Base-by-base conservation (phyloP, 2,113 vertebrate genomes). In the Heterochromis multidens region DNA sequence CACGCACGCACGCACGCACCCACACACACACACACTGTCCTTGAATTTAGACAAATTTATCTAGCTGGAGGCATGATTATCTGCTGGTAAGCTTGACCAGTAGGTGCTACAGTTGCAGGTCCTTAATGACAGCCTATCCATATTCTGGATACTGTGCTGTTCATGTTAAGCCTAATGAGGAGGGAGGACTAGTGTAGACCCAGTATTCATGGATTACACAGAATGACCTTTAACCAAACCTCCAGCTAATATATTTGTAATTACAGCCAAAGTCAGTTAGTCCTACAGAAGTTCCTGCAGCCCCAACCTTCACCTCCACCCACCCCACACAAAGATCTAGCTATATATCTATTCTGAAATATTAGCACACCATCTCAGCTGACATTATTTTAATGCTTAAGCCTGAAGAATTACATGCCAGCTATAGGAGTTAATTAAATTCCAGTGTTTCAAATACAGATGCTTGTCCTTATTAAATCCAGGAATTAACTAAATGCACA, bases 181-280 rank as follows among this genome's bases (percentile, higher is more conserved):
- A 72, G 57, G 7, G 54, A 88, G 56, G 31, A 61, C 17, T 58
- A 62, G 74, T 54, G 27, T 33, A 77, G 29, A 25, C 43, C 10
- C 61, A 61, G 31, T 85, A 78, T 33, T 82, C 80, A 82, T 86
- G 83, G 54, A 86, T 93, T 90, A 88, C 79, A 86, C 58, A 58
- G 52, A 79, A 72, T 77, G 79, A 93, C 88, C 88, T 92, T 92
- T 87, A 82, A 79, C 58, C 61, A 84, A 87, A 90, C 83, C 79
- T 89, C 80, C 49, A 79, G 80, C 60, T 62, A 82, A 70, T 89
- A 80, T 46, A 77, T 49, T 49, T 88, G 23, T 86, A 90, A 92
- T 93, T 84, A 90, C 78, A 82, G 80, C 67, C 81, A 76, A 85
- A 89, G 85, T 70, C 90, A 23, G 59, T 89, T 92, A 88, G 87